These are phyloP conservation scores for Haliclona indistincta DNA, from an alignment of 37 sponge, comb jelly and placozoan species.

Conservation along the genomic window DNA sequence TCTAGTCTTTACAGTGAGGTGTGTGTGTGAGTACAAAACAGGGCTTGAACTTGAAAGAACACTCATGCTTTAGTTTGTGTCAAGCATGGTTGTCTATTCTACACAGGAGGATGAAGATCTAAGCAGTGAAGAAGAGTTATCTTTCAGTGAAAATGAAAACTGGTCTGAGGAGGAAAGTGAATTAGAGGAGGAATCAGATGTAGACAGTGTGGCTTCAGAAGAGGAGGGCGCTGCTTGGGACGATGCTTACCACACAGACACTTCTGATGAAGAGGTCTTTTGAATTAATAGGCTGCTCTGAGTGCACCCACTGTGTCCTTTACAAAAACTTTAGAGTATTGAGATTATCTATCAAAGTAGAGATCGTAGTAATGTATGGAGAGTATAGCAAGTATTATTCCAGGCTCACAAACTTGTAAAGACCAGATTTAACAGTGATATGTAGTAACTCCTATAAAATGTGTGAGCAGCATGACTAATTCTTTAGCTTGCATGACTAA, in stretches of 20 bases:
- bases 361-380: background rate
- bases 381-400: background rate
- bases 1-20: too few relatives aligned
- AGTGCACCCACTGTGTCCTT: background rate
- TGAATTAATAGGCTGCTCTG: too few relatives aligned
- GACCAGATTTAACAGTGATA: too few relatives aligned
- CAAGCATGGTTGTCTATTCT: too few relatives aligned
- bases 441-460: too few relatives aligned
- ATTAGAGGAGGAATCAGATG: background rate
- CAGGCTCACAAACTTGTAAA: too few relatives aligned
- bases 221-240: conserved; percentile 16
- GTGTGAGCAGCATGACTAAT: background rate
- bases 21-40: too few relatives aligned
- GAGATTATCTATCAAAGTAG: background rate
- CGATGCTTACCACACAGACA: conserved; percentile 65
- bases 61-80: too few relatives aligned
- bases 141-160: background rate
- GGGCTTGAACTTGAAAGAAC: too few relatives aligned
- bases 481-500: background rate
- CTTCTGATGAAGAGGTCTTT: conserved; percentile 72
- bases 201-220: background rate
- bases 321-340: background rate
- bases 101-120: too few relatives aligned
- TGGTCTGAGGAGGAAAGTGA: background rate
- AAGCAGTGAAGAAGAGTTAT: background rate